Percentiles rank a stretch among this genome's conserved stretches.
Conservation (phyloP, 2,797 vertebrate species). For the Chelon labrosus region DNA sequence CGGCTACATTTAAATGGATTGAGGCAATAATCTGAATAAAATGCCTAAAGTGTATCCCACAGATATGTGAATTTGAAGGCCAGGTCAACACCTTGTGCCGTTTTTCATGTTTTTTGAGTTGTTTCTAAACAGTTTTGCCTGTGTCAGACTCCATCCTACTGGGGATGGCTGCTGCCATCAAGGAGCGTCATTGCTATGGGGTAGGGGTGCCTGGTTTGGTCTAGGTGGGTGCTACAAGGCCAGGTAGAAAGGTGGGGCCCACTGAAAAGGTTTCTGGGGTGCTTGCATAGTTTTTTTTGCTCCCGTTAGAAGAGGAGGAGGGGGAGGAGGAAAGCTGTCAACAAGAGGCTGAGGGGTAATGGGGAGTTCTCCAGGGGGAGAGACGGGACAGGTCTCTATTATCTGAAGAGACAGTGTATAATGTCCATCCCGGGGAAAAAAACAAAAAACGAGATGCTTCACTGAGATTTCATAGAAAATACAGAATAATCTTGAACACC, state of each 20-base stretch:
- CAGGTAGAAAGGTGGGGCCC: conserved; percentile 70
- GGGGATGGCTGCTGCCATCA: too few relatives aligned
- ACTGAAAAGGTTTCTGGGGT: conserved; percentile 27
- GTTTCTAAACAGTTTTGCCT: too few relatives aligned
- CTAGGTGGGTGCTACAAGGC: conserved; percentile 19
- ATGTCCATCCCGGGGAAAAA: conserved; percentile 59
- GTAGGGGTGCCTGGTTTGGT: too few relatives aligned
- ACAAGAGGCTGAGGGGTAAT: conserved; percentile 8
- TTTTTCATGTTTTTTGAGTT: too few relatives aligned
- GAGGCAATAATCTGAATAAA: too few relatives aligned
- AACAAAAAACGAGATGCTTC: conserved; percentile 2
- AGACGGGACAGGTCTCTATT: conserved; percentile 51
- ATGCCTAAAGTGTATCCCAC: too few relatives aligned
- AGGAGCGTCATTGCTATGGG: too few relatives aligned
- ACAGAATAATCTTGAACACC: not conserved
- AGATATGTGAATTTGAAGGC: too few relatives aligned
- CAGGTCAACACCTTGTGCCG: too few relatives aligned
- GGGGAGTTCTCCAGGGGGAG: conserved; percentile 13
- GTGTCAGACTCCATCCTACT: too few relatives aligned
- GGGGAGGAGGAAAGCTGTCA: not conserved
- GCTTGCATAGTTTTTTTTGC: not conserved
- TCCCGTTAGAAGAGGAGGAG: not conserved
- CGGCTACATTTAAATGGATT: too few relatives aligned
- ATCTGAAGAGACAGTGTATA: conserved; percentile 59
- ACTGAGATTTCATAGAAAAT: not conserved